Base-by-base conservation (phyloP, 1,140 invertebrate species). In the Heliconius eleuchia region DNA sequence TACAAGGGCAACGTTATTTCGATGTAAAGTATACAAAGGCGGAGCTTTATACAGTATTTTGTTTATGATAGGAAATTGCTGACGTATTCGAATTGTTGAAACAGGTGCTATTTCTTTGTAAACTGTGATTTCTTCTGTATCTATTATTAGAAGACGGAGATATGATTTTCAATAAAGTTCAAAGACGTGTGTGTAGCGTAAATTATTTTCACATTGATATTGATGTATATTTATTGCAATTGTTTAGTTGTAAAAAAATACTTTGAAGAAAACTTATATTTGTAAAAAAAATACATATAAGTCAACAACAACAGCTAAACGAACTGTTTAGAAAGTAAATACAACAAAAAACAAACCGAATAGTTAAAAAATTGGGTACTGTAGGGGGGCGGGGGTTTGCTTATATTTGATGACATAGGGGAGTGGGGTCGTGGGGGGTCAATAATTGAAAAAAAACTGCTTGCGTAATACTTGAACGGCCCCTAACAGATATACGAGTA, bases 1-100 rank as follows among this genome's bases (percentile, higher is more conserved):
- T 81, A 83, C 82, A 83, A 83, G 82, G 82, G 60, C 60, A 66
- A 77, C 73, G 66, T 81, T 79, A 81, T 81, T 81, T 77, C 57
- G 57, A 75, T 71, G 55, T 42, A 79, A 81, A 75, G 46, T 83
- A 79, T 79, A 83, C 76, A 72, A 76, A 55, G 60, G 60, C 9
- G 60, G 27, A 30, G 60, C 60, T 66, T 66, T 66, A 66, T 66
- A 27, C 60, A 66, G 60, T 66, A 66, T 30, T 66, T 30, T 66
- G 60, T 66, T 66, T 66, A 66, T 66, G 60, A 66, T 66, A 30
- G 23, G 16, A 66, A 66, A 66, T 66, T 66, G 60, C 23, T 66
- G 60, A 66, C 60, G 60, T 66, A 66, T 13, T 66, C 1, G 27
- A 66, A 66, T 30, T 66, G 60, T 66, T 66, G 60, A 66, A 66